phyloP scores from a whole-genome alignment of 2,888 invertebrate genomes.

The Acanthosoma haemorrhoidale region DNA sequence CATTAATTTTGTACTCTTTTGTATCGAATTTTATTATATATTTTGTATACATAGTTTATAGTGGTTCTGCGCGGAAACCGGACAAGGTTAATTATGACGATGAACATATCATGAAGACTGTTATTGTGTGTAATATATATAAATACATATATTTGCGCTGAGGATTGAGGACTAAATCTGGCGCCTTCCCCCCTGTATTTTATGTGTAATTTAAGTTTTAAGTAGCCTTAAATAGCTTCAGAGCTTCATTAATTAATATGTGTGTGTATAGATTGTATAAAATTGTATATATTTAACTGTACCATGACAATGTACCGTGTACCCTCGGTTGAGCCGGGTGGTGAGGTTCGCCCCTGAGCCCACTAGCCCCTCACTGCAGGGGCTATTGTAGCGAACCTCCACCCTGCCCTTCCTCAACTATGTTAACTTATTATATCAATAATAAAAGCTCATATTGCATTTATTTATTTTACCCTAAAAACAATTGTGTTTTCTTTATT shows the following conservation, averaged over 20 bases:
- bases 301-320: background rate
- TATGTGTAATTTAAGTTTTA: background rate
- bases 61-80: constrained; percentile 10
- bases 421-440: background rate
- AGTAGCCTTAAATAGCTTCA: background rate
- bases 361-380: background rate
- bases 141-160: background rate
- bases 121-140: constrained; percentile 5
- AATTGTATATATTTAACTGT: background rate
- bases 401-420: background rate
- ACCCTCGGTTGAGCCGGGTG: background rate
- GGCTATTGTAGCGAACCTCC: background rate
- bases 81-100: constrained; percentile 17
- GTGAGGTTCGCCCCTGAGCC: constrained; percentile 1
- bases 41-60: constrained; percentile 21
- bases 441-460: constrained; percentile 19
- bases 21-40: constrained; percentile 19
- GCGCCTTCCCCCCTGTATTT: background rate
- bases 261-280: constrained; percentile 15
- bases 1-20: constrained; percentile 15
- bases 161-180: background rate
- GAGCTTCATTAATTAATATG: constrained; percentile 10
- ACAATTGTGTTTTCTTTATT: no score
- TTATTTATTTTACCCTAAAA: background rate
- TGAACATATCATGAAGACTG: constrained; percentile 30